Conservation (phyloP, 2,888 invertebrate species). For the Agrypnus murinus region DNA sequence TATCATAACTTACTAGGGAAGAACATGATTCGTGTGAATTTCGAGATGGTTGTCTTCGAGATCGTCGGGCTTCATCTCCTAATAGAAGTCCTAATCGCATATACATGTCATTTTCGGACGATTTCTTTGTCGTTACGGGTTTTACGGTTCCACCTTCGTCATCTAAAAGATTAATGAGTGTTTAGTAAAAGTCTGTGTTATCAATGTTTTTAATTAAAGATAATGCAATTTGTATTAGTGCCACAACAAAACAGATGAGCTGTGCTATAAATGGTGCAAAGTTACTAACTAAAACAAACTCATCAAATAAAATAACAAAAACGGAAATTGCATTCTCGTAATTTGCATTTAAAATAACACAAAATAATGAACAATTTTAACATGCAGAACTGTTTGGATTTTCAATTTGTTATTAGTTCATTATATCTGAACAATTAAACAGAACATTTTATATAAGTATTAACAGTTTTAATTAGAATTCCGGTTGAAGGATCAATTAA, state of each 20-base stretch:
- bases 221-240: slow-evolving; percentile 8
- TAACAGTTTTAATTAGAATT: slow-evolving; percentile 20
- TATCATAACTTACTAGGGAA: slow-evolving; percentile 76
- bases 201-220: background rate
- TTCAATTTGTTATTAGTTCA: background rate
- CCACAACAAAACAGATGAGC: background rate
- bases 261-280: slow-evolving; percentile 24
- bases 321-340: too few species aligned
- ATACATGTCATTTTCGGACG: slow-evolving; percentile 81
- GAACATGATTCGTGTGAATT: slow-evolving; percentile 71
- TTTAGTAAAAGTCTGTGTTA: background rate
- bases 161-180: slow-evolving; percentile 71
- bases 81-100: slow-evolving; percentile 88
- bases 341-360: too few species aligned
- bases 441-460: slow-evolving; percentile 5
- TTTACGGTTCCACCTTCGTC: slow-evolving; percentile 83
- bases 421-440: background rate
- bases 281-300: slow-evolving; percentile 7
- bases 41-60: slow-evolving; percentile 62
- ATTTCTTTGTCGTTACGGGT: slow-evolving; percentile 73
- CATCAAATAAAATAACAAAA: background rate
- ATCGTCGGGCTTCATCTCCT: slow-evolving; percentile 79
- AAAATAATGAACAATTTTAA: too few species aligned
- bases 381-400: too few species aligned
- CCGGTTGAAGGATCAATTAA: slow-evolving; percentile 23